Conservation (phyloP, 2,113 vertebrate species). For the Carassius auratus region DNA sequence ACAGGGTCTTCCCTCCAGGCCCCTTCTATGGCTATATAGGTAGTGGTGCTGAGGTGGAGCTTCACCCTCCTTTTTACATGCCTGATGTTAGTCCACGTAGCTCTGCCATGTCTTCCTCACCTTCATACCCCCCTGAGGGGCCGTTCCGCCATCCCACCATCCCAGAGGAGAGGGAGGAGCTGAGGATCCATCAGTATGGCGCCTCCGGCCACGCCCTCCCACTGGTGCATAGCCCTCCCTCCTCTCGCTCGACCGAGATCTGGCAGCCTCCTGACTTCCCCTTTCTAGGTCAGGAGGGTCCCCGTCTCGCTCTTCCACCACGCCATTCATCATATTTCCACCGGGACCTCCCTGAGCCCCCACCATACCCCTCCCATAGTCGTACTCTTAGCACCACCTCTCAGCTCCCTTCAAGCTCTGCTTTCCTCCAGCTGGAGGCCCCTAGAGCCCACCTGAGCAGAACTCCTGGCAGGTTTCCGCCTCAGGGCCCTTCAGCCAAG, state of each 20-base stretch:
- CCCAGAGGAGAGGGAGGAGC: slow-evolving; percentile 91
- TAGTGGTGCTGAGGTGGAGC: slow-evolving; percentile 90
- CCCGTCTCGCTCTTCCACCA: slow-evolving; percentile 88
- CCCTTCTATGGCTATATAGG: slow-evolving; percentile 96
- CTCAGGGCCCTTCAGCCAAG: slow-evolving; percentile 83
- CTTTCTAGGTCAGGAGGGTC: slow-evolving; percentile 88
- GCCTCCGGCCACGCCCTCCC: slow-evolving; percentile 92
- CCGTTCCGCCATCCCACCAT: slow-evolving; percentile 93
- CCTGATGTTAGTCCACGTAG: slow-evolving; percentile 96
- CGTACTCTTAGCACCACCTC: slow-evolving; percentile 73
- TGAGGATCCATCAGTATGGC: slow-evolving; percentile 79
- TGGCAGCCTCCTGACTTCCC: slow-evolving; percentile 93
- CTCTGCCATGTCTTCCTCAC: slow-evolving; percentile 93
- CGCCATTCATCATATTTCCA: slow-evolving; percentile 81
- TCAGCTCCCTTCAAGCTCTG: slow-evolving; percentile 83
- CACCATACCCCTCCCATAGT: slow-evolving; percentile 76
- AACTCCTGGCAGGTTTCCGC: slow-evolving; percentile 79
- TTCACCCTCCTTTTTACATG: slow-evolving; percentile 95
- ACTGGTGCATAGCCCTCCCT: slow-evolving; percentile 90
- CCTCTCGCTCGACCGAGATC: slow-evolving; percentile 88
- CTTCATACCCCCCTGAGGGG: slow-evolving; percentile 80
- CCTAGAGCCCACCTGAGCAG: slow-evolving; percentile 85
- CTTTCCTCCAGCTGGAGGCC: slow-evolving; percentile 94
- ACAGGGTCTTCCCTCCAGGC: slow-evolving; percentile 90
- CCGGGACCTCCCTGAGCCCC: slow-evolving; percentile 86